A percentile compares a stretch with the other conserved stretches of the same genome.
Evolutionary conservation across 2,797 vertebrate genomes (phyloP).

Genomic region (Gymnothorax reevesii): DNA sequence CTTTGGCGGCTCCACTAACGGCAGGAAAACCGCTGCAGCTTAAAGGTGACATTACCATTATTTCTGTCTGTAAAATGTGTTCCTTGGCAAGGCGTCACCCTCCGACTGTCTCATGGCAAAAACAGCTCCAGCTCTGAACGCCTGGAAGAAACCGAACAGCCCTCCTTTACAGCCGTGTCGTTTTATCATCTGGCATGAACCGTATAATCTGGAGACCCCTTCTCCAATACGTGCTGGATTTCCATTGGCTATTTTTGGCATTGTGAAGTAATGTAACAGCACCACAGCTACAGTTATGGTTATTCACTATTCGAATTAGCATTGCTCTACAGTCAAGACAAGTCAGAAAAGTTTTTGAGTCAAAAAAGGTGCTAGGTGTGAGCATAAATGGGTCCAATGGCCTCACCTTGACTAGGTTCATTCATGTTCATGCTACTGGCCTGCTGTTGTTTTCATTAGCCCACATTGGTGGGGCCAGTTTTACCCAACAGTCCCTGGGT

Average conservation of each 20-base stretch:
- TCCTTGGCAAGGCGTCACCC: constrained; percentile 80
- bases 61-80: constrained; percentile 92
- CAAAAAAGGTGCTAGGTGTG: not conserved
- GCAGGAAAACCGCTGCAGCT: constrained; percentile 86
- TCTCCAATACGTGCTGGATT: not conserved
- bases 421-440: not conserved
- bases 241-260: not conserved
- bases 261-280: not conserved
- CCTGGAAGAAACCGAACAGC: constrained; percentile 79
- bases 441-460: not conserved
- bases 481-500: not conserved
- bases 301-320: not conserved
- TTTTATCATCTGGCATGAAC: not conserved
- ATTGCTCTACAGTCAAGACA: not conserved
- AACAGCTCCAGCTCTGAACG: constrained; percentile 81
- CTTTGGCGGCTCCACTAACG: constrained; percentile 85
- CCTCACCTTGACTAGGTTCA: not conserved
- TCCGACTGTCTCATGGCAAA: constrained; percentile 78
- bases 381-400: not conserved
- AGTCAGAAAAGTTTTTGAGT: not conserved
- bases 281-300: not conserved
- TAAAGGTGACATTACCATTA: constrained; percentile 90
- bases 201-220: not conserved
- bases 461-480: not conserved
- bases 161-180: constrained; percentile 65